Evolutionary conservation across 2,888 invertebrate species (phyloP), one percentile per base, ranked within the genome.

Genomic region (Epinotia demarniana): DNA sequence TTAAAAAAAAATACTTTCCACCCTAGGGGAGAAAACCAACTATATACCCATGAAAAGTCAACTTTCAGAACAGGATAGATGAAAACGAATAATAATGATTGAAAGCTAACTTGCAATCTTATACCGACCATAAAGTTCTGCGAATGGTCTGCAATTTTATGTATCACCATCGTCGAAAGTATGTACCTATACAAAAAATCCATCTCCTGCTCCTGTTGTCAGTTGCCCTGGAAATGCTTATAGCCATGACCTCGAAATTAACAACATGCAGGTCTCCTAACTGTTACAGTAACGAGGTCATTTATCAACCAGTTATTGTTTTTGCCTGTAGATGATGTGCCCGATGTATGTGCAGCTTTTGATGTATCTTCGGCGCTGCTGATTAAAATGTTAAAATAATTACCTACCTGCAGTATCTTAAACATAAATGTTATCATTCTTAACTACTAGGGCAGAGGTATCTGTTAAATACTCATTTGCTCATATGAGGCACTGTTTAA

Each of bases 251-350:
- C 93, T 89, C 92, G 87, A 92, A 91, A 92, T 89, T 88, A 91
- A 91, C 91, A 90, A 91, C 92, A 92, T 90, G 92, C 90, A 90
- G 88, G 87, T 85, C 86, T 89, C 85, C 86, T 90, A 83, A 92
- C 93, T 92, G 93, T 93, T 93, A 92, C 85, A 90, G 87, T 92
- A 93, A 92, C 92, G 93, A 93, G 92, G 91, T 89, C 92, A 92
- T 92, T 92, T 91, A 93, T 92, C 90, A 92, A 88, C 85, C 86
- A 86, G 88, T 91, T 87, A 92, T 92, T 92, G 91, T 92, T 92
- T 93, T 89, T 90, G 86, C 89, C 83, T 82, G 83, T 85, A 85
- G 77, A 46, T 72, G 46, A 61, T 57, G 62, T 62, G 43, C 46
- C 58, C 75, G 43, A 82, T 86, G 83, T 82, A 83, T 82, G 83